phyloP scores from a whole-genome alignment of 2,888 invertebrate genomes.

The Nipponacmea schrenckii region DNA sequence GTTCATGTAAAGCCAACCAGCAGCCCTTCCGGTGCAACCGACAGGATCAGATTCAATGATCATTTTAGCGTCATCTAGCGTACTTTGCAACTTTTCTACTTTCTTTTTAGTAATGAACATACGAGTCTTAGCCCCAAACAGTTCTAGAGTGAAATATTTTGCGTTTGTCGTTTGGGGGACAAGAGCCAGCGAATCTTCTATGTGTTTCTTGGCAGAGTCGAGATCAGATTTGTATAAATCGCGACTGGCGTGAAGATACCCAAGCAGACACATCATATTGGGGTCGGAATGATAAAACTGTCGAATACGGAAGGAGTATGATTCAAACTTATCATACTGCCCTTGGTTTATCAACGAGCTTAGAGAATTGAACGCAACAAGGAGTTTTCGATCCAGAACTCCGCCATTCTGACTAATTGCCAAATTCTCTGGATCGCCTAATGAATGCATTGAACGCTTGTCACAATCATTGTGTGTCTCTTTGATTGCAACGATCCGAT shows the following conservation, averaged over 20 bases:
- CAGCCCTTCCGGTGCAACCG: conserved; percentile 38
- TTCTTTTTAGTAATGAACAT: conserved; percentile 42
- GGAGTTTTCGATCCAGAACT: background rate
- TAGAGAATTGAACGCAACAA: conserved; percentile 35
- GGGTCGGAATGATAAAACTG: too few species aligned
- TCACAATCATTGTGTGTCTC: too few species aligned
- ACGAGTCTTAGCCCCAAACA: conserved; percentile 37
- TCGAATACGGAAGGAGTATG: too few species aligned
- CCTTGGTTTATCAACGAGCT: conserved; percentile 25
- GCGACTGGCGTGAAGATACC: conserved; percentile 34
- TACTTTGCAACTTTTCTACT: conserved; percentile 34
- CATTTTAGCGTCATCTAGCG: conserved; percentile 38
- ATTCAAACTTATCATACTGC: too few species aligned
- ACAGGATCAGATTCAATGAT: conserved; percentile 38
- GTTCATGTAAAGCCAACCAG: conserved; percentile 44
- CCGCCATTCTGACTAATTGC: too few species aligned
- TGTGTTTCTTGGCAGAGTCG: conserved; percentile 33
- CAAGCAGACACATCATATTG: conserved; percentile 28
- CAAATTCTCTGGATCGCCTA: too few species aligned
- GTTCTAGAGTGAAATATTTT: conserved; percentile 37
- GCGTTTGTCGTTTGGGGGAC: conserved; percentile 37
- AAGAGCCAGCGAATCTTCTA: conserved; percentile 30
- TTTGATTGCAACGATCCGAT: too few species aligned
- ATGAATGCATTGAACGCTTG: too few species aligned
- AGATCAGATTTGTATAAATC: conserved; percentile 35